A percentile compares a stretch with the other conserved stretches of the same genome.
phyloP scores from a whole-genome alignment of 2,797 vertebrate species.

The Malacoctenus gilli region DNA sequence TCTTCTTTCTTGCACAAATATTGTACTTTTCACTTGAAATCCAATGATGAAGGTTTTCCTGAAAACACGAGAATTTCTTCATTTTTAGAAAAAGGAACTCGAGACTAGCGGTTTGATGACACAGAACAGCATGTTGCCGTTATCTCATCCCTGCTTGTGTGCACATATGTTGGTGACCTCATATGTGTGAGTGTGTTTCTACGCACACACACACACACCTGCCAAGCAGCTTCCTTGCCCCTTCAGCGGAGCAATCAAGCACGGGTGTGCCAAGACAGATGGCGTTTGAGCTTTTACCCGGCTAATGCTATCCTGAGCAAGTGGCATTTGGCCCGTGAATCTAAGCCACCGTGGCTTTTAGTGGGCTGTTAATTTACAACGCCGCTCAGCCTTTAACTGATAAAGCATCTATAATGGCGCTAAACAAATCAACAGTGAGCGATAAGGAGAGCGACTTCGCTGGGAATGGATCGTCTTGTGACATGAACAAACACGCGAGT shows the following conservation, averaged over 20 bases:
- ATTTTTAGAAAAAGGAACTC: no score
- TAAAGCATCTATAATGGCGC: slow-evolving; percentile 6
- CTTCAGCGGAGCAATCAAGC: slow-evolving; percentile 20
- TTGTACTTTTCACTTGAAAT: neutral
- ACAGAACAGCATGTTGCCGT: neutral
- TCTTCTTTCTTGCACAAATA: neutral
- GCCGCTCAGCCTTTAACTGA: slow-evolving; percentile 13
- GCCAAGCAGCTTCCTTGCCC: slow-evolving; percentile 4
- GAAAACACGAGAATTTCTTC: neutral
- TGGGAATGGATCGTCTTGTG: neutral
- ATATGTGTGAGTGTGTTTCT: no score
- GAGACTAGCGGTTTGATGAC: neutral
- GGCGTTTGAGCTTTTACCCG: slow-evolving; percentile 48
- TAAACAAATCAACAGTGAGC: neutral
- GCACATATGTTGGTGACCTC: no score
- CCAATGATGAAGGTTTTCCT: neutral
- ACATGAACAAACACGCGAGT: neutral
- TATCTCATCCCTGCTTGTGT: neutral
- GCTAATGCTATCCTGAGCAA: slow-evolving; percentile 34
- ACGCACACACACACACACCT: slow-evolving; percentile 7
- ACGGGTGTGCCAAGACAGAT: slow-evolving; percentile 57
- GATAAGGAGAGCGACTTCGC: slow-evolving; percentile 3
- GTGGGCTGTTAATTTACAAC: slow-evolving; percentile 16
- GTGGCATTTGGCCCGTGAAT: slow-evolving; percentile 25
- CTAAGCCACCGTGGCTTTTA: slow-evolving; percentile 30